Evolutionary conservation across 2,113 vertebrate genomes (phyloP), one percentile per base, ranked within the genome.

Genomic region (Pelusios castaneus): DNA sequence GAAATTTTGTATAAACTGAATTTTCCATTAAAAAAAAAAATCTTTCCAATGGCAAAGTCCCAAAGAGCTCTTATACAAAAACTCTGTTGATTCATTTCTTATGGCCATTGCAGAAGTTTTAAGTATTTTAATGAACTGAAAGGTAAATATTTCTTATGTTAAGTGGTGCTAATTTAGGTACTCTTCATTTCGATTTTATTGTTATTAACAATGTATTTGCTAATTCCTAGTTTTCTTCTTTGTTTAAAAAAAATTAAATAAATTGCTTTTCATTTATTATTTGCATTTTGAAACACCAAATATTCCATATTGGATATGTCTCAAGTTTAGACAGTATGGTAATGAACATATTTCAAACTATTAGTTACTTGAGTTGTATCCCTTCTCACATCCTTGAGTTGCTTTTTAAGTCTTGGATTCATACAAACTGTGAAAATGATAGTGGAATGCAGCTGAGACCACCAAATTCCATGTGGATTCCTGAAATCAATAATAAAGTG

Each of bases 51-150:
- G 14, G 63, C 54, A 51, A 1, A 41, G 21, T 86, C 0, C 1
- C 8, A 75, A 3, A 1, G 41, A 38, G 0, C 76, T 45, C 21
- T 85, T 78, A 78, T 73, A 2, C 31, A 12, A 88, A 82, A 55
- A 86, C 12, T 34, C 29, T 45, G 3, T 38, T 82, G 1, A 2
- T 38, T n/a, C 0, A 41, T 5, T 80, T 83, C 34, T 76, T 56
- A 8, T 24, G 9, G 55, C 54, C 90, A 63, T 4, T 8, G 4
- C 81, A 76, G 10, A 5, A 9, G 0, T 19, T 94, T 43, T 89
- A 43, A 27, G 63, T 91, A 84, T 90, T 89, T 81, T 41, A 56
- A 45, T 94, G 22, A n/a, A n/a, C n/a, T n/a, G n/a, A n/a, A n/a
- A 84, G 14, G 73, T 1, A 84, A 90, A 21, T 89, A 75, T 58